Evolutionary conservation across 1,140 invertebrate species (phyloP).

Genomic region (Heterodera carotae): DNA sequence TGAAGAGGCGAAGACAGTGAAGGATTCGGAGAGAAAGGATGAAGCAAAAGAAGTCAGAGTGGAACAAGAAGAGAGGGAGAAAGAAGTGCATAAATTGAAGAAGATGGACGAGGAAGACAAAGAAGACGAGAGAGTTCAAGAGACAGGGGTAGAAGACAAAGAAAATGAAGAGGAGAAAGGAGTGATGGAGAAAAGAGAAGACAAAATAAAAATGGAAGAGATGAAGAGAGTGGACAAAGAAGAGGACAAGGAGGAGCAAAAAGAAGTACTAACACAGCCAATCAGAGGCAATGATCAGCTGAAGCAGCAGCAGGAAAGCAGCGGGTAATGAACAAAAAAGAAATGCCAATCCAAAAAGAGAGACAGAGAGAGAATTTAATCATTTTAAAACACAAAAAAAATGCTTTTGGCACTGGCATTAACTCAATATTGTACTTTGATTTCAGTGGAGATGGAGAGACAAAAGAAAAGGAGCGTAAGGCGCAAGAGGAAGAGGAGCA

Average conservation of each 20-base stretch:
- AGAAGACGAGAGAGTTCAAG: background rate
- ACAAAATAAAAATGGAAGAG: background rate
- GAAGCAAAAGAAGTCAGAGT: background rate
- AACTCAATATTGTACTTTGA: background rate
- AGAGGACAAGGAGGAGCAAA: background rate
- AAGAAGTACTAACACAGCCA: too few relatives aligned
- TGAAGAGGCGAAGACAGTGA: background rate
- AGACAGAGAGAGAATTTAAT: too few relatives aligned
- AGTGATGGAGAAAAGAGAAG: background rate
- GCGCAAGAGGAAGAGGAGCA: background rate
- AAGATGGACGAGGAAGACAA: background rate
- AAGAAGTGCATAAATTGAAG: background rate
- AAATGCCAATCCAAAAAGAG: too few relatives aligned
- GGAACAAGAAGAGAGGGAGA: background rate
- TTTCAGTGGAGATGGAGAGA: background rate
- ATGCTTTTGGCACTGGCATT: too few relatives aligned
- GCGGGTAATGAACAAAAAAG: too few relatives aligned
- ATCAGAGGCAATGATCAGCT: too few relatives aligned
- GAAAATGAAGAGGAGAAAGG: background rate
- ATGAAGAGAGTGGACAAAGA: background rate
- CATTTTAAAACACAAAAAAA: too few relatives aligned
- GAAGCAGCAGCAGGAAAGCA: too few relatives aligned
- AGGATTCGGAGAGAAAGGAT: too few relatives aligned
- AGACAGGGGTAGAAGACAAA: background rate
- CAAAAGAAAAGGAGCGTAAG: background rate